Percentiles rank a stretch among this genome's conserved stretches.
phyloP scores from a whole-genome alignment of 2,797 vertebrate species.

The Buphagus erythrorhynchus region DNA sequence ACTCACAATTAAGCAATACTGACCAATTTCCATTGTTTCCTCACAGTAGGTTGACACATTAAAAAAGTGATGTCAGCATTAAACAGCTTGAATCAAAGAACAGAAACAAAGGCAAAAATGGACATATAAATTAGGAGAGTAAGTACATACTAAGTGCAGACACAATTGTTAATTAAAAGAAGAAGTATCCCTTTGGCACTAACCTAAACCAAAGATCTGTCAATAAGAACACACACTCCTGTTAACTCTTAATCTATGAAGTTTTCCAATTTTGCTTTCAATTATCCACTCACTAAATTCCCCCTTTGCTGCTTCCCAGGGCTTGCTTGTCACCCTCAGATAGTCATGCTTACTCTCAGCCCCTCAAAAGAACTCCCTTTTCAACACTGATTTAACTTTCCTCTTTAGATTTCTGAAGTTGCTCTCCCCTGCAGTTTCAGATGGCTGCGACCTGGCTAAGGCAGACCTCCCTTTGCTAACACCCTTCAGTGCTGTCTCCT shows the following conservation, averaged over 20 bases:
- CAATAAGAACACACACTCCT: fast-evolving
- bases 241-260: background rate
- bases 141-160: background rate
- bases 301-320: background rate
- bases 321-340: background rate
- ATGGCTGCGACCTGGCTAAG: background rate
- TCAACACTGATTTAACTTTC: background rate
- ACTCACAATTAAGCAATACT: background rate
- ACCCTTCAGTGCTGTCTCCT: background rate
- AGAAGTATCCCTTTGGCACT: background rate
- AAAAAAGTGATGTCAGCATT: background rate
- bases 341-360: fast-evolving
- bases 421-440: background rate
- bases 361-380: background rate
- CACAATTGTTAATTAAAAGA: background rate
- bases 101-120: background rate
- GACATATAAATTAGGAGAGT: background rate
- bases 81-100: background rate
- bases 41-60: background rate
- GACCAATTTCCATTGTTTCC: background rate
- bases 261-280: background rate
- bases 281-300: background rate
- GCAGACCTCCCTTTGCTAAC: background rate
- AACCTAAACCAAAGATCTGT: background rate
- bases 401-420: background rate